phyloP scores from a whole-genome alignment of 2,888 invertebrate species.

The Athalia cordata region DNA sequence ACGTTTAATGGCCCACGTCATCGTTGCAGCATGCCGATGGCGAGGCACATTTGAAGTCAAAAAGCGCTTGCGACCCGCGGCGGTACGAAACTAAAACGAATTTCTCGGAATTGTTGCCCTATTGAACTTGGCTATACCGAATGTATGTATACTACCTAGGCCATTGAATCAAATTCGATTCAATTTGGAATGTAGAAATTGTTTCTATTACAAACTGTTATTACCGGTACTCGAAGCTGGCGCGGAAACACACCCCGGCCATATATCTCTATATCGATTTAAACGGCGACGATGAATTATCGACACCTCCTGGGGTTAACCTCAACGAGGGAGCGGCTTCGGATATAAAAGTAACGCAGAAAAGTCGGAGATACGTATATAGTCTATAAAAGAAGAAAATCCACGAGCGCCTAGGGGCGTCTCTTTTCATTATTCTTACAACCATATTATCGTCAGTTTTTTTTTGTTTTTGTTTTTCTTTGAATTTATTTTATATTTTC shows the following conservation, averaged over 20 bases:
- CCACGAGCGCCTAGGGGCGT: too few species aligned
- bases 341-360: neutral
- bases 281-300: constrained; percentile 16
- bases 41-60: neutral
- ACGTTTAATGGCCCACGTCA: too few species aligned
- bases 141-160: constrained; percentile 2
- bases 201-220: constrained; percentile 33
- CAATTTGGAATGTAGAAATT: constrained; percentile 21
- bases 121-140: constrained; percentile 1
- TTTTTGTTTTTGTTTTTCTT: neutral
- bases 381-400: too few species aligned
- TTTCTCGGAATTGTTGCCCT: constrained; percentile 11
- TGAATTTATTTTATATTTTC: neutral
- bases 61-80: neutral
- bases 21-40: too few species aligned
- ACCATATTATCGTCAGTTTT: neutral
- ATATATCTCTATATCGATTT: constrained; percentile 23
- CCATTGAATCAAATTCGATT: constrained; percentile 21
- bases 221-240: constrained; percentile 33
- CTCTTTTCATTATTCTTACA: too few species aligned
- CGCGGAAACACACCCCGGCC: constrained; percentile 19
- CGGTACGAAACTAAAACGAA: constrained; percentile 1
- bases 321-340: neutral
- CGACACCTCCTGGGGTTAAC: neutral
- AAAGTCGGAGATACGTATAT: neutral